Conservation (phyloP, 2,888 invertebrate species). For the Synanthedon myopaeformis region DNA sequence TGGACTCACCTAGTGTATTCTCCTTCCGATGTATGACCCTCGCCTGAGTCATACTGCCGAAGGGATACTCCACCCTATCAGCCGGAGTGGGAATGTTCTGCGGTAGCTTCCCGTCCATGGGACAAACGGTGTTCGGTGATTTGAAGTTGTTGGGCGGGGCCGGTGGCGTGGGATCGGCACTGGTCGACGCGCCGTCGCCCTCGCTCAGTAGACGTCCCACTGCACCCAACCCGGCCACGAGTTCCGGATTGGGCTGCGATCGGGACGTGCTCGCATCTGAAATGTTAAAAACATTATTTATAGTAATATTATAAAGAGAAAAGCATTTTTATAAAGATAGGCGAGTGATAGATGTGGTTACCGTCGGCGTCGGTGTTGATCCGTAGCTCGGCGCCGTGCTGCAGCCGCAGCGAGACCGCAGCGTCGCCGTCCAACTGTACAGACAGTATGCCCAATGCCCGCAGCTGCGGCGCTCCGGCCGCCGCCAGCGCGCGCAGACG, state of each 20-base stretch:
- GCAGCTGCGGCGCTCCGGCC: conserved; percentile 88
- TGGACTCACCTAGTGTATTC: conserved; percentile 57
- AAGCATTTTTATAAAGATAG: too few species aligned
- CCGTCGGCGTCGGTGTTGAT: conserved; percentile 51
- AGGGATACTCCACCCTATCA: conserved; percentile 80
- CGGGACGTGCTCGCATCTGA: conserved; percentile 50
- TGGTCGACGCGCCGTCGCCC: conserved; percentile 28
- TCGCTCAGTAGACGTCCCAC: conserved; percentile 43
- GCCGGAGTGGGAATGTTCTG: conserved; percentile 67
- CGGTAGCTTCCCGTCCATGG: conserved; percentile 80
- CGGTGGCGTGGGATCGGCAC: conserved; percentile 17
- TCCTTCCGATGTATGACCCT: conserved; percentile 85
- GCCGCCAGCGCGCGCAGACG: conserved; percentile 91
- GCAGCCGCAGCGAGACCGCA: conserved; percentile 77
- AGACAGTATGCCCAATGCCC: conserved; percentile 92
- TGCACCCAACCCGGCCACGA: conserved; percentile 48
- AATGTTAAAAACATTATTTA: background rate
- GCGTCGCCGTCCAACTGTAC: conserved; percentile 94
- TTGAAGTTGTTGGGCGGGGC: conserved; percentile 66
- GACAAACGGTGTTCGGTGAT: conserved; percentile 90
- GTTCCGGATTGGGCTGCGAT: conserved; percentile 38
- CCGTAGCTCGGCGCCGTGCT: conserved; percentile 57
- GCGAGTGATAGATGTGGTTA: conserved; percentile 6
- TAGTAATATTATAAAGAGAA: background rate
- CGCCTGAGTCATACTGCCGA: conserved; percentile 92